Conservation (phyloP, 2,797 vertebrate genomes). For the Eidolon dupreanum region DNA sequence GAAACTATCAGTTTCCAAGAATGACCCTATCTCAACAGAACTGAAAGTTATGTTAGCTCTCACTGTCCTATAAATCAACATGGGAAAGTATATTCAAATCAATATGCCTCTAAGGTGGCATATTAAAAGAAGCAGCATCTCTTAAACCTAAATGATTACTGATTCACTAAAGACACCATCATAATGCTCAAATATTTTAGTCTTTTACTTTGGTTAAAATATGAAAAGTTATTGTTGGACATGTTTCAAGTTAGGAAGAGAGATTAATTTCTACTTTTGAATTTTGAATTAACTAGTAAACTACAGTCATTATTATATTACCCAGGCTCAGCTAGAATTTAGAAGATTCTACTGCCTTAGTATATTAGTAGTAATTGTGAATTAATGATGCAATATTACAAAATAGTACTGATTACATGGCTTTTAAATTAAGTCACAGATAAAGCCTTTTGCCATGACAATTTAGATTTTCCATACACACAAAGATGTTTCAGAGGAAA, state of each 20-base stretch:
- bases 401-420: neutral
- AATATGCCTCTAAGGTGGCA: neutral
- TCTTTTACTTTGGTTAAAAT: conserved; percentile 24
- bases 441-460: neutral
- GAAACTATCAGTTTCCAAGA: neutral
- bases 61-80: neutral
- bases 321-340: neutral
- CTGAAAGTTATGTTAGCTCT: neutral
- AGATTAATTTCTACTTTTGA: conserved; percentile 10
- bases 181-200: neutral
- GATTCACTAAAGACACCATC: neutral
- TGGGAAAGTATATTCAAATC: neutral
- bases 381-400: conserved; percentile 5
- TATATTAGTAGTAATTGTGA: conserved; percentile 10
- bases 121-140: neutral
- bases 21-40: neutral
- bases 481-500: conserved; percentile 21
- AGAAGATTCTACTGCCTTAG: neutral
- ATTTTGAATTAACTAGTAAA: conserved; percentile 1
- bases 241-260: neutral
- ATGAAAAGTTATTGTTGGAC: neutral
- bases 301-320: neutral
- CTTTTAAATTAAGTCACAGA: conserved; percentile 35
- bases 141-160: conserved; percentile 26
- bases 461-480: conserved; percentile 10